Percentiles rank a stretch among this genome's conserved stretches.
phyloP scores from a whole-genome alignment of 2,888 invertebrate species.

The Lithophane socia region DNA sequence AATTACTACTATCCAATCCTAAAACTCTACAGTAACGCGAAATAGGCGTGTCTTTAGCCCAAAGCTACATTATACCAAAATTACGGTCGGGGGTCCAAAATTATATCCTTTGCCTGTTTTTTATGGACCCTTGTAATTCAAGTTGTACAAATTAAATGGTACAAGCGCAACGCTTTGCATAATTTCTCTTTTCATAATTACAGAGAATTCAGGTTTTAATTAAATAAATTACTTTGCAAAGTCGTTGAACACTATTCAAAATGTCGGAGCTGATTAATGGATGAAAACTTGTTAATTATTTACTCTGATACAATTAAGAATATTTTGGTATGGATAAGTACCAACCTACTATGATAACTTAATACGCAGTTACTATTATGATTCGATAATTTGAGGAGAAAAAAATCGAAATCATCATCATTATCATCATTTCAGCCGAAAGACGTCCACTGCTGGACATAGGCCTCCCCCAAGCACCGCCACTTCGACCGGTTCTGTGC shows the following conservation, averaged over 20 bases:
- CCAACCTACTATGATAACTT: too few relatives aligned
- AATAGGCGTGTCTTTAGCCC: slow-evolving; percentile 19
- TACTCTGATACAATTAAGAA: background rate
- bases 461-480: too few relatives aligned
- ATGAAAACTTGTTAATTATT: background rate
- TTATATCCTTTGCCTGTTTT: slow-evolving; percentile 43
- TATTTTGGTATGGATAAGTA: too few relatives aligned
- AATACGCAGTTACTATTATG: too few relatives aligned
- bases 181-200: slow-evolving; percentile 10
- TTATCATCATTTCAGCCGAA: too few relatives aligned
- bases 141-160: slow-evolving; percentile 20
- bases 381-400: too few relatives aligned
- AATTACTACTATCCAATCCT: too few relatives aligned
- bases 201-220: background rate
- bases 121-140: slow-evolving; percentile 36
- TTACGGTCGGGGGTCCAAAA: slow-evolving; percentile 28
- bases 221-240: background rate
- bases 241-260: too few relatives aligned
- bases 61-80: slow-evolving; percentile 23
- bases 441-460: too few relatives aligned
- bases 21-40: slow-evolving; percentile 15
- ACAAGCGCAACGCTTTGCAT: slow-evolving; percentile 1
- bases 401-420: too few relatives aligned
- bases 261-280: background rate
- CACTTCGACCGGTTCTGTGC: too few relatives aligned